A percentile compares a stretch with the other conserved stretches of the same genome.
These are phyloP conservation scores for Onthophagus sagittarius DNA, from an alignment of 2,888 invertebrate species.

Conservation along the genomic window DNA sequence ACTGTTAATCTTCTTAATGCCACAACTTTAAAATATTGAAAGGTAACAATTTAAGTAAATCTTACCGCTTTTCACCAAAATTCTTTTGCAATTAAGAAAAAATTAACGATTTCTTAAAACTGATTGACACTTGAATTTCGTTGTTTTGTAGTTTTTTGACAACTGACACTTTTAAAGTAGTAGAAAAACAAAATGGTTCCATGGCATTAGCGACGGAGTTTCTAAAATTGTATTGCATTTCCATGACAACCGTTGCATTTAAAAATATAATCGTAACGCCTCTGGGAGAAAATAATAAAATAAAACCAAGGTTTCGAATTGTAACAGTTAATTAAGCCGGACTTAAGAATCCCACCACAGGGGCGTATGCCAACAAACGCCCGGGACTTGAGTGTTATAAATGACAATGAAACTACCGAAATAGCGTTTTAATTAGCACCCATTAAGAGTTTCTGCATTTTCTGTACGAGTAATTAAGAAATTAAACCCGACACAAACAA, in stretches of 20 bases:
- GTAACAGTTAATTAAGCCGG: neutral
- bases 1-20: too few relatives aligned
- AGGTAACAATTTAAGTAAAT: too few relatives aligned
- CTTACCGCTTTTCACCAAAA: too few relatives aligned
- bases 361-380: conserved; percentile 1
- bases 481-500: neutral
- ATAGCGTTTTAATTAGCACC: conserved; percentile 13
- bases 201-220: neutral
- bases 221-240: neutral
- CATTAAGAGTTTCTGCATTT: neutral
- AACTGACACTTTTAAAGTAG: neutral
- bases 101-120: too few relatives aligned
- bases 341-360: neutral
- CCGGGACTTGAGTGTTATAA: conserved; percentile 22
- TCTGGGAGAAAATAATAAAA: neutral
- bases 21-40: too few relatives aligned
- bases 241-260: neutral
- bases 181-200: neutral
- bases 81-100: too few relatives aligned
- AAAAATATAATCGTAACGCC: neutral
- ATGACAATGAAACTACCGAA: conserved; percentile 15
- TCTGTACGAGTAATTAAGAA: conserved; percentile 2
- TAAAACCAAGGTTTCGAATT: neutral
- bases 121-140: conserved; percentile 6
- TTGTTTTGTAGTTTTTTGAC: conserved; percentile 10